Evolutionary conservation across 1,140 invertebrate species (phyloP), one percentile per base, ranked within the genome.

Genomic region (Chelonus insularis): DNA sequence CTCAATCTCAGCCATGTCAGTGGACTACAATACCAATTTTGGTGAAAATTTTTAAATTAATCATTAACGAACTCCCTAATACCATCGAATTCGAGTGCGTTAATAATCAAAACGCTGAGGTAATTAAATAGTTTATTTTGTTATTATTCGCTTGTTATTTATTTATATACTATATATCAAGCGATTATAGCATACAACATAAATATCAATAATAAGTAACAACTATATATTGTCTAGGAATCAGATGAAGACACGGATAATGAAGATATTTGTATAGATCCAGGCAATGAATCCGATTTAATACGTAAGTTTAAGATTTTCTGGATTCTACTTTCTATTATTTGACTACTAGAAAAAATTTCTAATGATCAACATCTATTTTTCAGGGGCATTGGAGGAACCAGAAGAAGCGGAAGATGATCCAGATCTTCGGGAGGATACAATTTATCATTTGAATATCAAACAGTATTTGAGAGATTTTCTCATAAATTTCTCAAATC

Each of bases 391-490:
- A 9, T 71, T 78, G 21, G 70, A 75, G 2, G 69, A 32, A 75
- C 14, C 72, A 8, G 74, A 78, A n/a, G 79, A 83, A 16, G 80
- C 83, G 43, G 84, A 85, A 43, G 73, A 84, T 12, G 81, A 87
- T 65, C 82, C 82, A 11, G 85, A 86, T 23, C 66, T 85, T 3
- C 57, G 83, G 25, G 81, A 83, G 62, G 87, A 89, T 68, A 84
- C 86, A 1, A 78, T 88, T n/a, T 87, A 85, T 64, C 80, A 84
- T 45, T 68, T 88, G 7, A 84, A 88, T 62, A 73, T 89, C 25
- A 77, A 82, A 21, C 81, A 86, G 39, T 87, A 87, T 69, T 67
- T 89, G 3, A 81, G 81, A 0, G 85, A 86, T 56, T 89, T 88
- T 70, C 64, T 89, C 1, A 75, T 79, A 41, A 85, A 85, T 18